Base-by-base conservation (phyloP, 1,140 invertebrate species). In the Drosophila kikkawai region DNA sequence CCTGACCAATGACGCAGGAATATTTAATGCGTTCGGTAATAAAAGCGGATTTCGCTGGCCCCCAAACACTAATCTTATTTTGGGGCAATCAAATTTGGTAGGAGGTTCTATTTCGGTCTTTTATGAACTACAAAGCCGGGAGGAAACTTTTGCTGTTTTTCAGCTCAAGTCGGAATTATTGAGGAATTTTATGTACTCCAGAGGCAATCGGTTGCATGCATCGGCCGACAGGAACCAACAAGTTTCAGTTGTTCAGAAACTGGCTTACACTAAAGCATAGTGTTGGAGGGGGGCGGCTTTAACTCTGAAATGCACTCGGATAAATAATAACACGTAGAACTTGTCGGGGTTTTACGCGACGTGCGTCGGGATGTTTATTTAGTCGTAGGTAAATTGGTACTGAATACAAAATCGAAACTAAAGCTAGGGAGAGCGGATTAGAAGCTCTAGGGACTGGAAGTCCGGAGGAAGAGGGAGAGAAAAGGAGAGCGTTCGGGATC, bases 21-120 rank as follows among this genome's bases (percentile, higher is more conserved):
- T 88, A 88, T 88, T 88, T 88, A 88, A 88, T 88, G 80, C 66
- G 45, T 66, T 83, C 29, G 84, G 84, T 78, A 88, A 88, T 88
- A 88, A 87, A 87, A 87, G 77, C 73, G 84, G 80, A 78, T 84
- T 88, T 80, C 76, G 58, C 77, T 64, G 75, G 63, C 66, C 63
- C 50, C 68, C 50, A 73, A 78, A 59, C 67, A 83, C 83, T 83
- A 87, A 88, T 87, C 83, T 88, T 88, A 80, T 87, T 86, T 86
- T 69, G 68, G 60, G 61, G 70, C 51, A 80, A 87, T 57, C 75
- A 42, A 60, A 73, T 61, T 80, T 51, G 42, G 39, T 47, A 44
- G 29, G 50, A 9, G 51, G 9, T 36, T 37, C 32, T 61, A 55
- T 58, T 42, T 55, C 61, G 59, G 50, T 42, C 69, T 81, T 70